phyloP scores from a whole-genome alignment of 1,140 invertebrate species.

The Drosophila paulistorum region DNA sequence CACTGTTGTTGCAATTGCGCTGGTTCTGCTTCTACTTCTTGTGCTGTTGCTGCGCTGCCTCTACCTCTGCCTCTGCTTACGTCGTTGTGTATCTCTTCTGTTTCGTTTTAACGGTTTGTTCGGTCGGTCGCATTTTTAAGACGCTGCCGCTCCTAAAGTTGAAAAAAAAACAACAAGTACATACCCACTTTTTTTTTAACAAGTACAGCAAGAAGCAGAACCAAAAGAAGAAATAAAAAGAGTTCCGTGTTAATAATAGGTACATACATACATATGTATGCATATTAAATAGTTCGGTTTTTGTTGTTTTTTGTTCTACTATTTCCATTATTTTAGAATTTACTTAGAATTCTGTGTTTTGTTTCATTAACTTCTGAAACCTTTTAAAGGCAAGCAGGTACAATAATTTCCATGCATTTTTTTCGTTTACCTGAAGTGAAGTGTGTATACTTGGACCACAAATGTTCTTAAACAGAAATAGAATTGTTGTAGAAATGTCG shows the following conservation, averaged over 20 bases:
- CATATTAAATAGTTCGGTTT: not conserved
- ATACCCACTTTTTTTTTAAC: not conserved
- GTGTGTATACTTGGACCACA: no score
- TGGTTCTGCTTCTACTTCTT: not conserved
- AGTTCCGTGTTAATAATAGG: not conserved
- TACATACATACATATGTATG: not conserved
- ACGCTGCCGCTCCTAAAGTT: conserved; percentile 4
- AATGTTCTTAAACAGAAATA: no score
- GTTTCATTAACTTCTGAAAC: no score
- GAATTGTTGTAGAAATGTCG: no score
- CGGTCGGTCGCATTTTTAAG: not conserved
- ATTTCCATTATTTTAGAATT: not conserved
- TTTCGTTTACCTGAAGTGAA: no score
- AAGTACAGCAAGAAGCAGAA: not conserved
- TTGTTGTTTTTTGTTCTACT: not conserved
- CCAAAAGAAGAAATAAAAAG: not conserved
- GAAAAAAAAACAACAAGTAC: conserved; percentile 1
- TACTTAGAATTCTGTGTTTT: not conserved
- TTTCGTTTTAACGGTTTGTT: conserved; percentile 1
- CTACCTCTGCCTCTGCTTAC: not conserved
- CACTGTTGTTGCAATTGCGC: not conserved
- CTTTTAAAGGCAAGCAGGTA: no score
- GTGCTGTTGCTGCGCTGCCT: not conserved
- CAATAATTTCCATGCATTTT: no score
- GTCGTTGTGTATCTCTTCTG: conserved; percentile 1